Evolutionary conservation across 1,140 invertebrate species (phyloP), one percentile per base, ranked within the genome.

Genomic region (Hylaeus volcanicus): DNA sequence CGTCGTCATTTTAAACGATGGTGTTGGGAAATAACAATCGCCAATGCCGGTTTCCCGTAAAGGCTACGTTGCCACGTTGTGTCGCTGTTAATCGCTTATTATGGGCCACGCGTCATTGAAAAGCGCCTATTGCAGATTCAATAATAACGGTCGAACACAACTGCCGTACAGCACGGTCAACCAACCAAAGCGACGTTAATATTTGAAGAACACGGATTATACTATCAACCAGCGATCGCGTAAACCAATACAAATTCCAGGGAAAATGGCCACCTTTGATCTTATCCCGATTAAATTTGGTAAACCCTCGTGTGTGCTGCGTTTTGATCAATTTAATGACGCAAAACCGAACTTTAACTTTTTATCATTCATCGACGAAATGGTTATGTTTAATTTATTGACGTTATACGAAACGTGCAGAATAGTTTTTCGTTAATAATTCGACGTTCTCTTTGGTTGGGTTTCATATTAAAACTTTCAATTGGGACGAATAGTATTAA

Each of bases 61-160:
- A 64, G 37, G 39, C 39, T 43, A 0, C 39, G 51, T 14, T n/a
- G 68, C 12, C 9, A 15, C 6, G 9, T 55, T 53, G 2, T n/a
- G 58, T 3, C 68, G 68, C 76, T 39, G n/a, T 79, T 79, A 79
- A 64, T 72, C 68, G 76, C 14, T 53, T 39, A 64, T 79, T 64
- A 79, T 51, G 55, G 12, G 2, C 5, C 39, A 15, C 63, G 39
- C 73, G 11, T n/a, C 15, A 12, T 15, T 58, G 75, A 61, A 77
- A 77, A 69, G 43, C 75, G 56, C 9, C 45, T 12, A 2, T 14
- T 39, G 65, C 65, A 61, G 65, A 39, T 61, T 65, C 64, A 77
- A 60, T 60, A 61, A 69, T 60, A 77, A 69, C 3, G 53, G 8
- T 5, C 65, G n/a, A 51, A 1, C 53, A 4, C 11, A 41, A 55